Evolutionary conservation across 2,888 invertebrate species (phyloP), one percentile per base, ranked within the genome.

Genomic region (Nasonia oneida): DNA sequence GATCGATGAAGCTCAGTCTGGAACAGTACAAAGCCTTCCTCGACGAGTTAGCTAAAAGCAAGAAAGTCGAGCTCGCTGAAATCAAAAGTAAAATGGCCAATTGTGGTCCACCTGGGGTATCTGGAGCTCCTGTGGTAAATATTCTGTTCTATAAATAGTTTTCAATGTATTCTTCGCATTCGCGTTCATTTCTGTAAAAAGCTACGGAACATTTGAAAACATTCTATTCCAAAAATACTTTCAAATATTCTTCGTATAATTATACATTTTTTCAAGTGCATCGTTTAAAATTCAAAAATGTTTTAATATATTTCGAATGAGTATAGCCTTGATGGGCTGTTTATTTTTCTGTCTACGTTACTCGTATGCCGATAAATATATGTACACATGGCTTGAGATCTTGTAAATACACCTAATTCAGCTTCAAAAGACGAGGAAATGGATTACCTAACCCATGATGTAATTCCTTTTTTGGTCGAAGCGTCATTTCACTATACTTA

Each of bases 1-100:
- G 94, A 91, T 93, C 94, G 3, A 94, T 96, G 92, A 98, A 98
- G 93, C 95, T 98, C 33, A 95, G 95, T 2, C 94, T 96, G 84
- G 95, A 95, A 4, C 98, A 98, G 90, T 98, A 98, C 92, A 96
- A 96, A 91, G 96, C 97, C 91, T 98, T 97, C 93, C 94, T 98
- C 78, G 98, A 98, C 0, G 98, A 97, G 89, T 94, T 98, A 89
- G 96, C 97, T 18, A 97, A 97, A 91, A 96, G 96, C 90, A 98
- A 97, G 94, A 97, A 97, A 91, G 93, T 97, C 2, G 97, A 98
- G 87, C 90, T 97, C 0, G 95, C 95, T 0, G 97, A 97, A 87
- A 96, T 98, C 85, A 97, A 97, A 92, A 95, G 94, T 89, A 98
- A 98, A 93, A 94, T 98, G 94, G 95, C 96, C 0, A 95, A 94